Percentiles rank a stretch among this genome's conserved stretches.
These are phyloP conservation scores for Agrilus planipennis DNA, from an alignment of 1,140 invertebrate species.

Conservation along the genomic window DNA sequence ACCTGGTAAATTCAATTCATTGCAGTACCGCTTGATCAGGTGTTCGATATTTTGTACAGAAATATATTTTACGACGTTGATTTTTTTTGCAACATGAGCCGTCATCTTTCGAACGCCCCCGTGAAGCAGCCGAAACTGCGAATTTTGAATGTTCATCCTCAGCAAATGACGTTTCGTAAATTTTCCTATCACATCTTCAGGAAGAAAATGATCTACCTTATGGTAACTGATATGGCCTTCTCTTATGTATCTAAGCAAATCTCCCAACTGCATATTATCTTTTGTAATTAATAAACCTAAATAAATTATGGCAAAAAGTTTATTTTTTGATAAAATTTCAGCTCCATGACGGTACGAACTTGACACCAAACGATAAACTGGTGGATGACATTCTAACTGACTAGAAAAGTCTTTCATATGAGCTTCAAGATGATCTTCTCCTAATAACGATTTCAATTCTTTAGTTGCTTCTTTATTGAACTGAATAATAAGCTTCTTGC, in stretches of 20 bases:
- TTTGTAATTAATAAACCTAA: constrained; percentile 43
- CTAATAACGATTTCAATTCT: constrained; percentile 24
- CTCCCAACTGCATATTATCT: constrained; percentile 43
- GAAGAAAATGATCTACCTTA: constrained; percentile 41
- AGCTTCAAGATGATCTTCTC: constrained; percentile 26
- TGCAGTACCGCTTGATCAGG: constrained; percentile 39
- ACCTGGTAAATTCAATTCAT: constrained; percentile 43
- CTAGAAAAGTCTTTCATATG: constrained; percentile 19
- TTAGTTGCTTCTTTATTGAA: constrained; percentile 31
- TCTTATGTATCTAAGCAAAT: constrained; percentile 44
- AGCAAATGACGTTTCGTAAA: too few species aligned
- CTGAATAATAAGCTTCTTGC: constrained; percentile 22
- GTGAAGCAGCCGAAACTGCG: constrained; percentile 29
- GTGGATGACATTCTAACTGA: constrained; percentile 26
- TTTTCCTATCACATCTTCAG: too few species aligned
- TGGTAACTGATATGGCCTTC: constrained; percentile 48
- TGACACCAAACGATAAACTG: constrained; percentile 25
- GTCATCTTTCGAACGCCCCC: constrained; percentile 24
- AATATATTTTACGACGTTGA: constrained; percentile 32
- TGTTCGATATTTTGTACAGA: constrained; percentile 36
- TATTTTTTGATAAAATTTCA: constrained; percentile 32
- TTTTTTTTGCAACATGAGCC: constrained; percentile 32
- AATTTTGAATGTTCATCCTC: too few species aligned
- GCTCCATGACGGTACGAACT: constrained; percentile 29
- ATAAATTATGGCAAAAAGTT: constrained; percentile 40